phyloP scores from a whole-genome alignment of 2,113 vertebrate genomes.

The Bos indicus region DNA sequence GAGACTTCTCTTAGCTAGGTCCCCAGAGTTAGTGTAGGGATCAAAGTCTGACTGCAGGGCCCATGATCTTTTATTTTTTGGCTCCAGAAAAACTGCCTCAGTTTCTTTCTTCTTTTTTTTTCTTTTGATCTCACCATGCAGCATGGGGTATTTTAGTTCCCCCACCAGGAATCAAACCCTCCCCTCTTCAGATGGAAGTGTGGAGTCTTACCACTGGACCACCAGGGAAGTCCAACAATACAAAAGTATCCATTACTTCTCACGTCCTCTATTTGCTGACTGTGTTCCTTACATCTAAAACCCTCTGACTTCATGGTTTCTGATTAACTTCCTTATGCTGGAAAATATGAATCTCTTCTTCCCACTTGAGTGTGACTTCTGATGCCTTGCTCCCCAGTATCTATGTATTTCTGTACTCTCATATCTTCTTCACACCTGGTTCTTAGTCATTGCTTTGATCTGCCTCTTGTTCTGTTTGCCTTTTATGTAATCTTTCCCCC shows the following conservation, averaged over 20 bases:
- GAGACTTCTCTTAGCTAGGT: background rate
- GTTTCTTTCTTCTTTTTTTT: background rate
- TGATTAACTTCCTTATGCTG: background rate
- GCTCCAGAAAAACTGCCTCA: background rate
- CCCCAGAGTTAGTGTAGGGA: background rate
- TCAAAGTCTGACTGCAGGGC: background rate
- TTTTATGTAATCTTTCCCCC: background rate
- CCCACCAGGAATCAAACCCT: background rate
- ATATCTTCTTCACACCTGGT: background rate
- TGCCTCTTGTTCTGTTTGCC: background rate
- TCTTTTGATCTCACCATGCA: background rate
- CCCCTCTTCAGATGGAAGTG: background rate
- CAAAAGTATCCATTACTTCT: background rate
- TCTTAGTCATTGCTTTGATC: background rate
- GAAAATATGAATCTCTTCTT: constrained; percentile 4
- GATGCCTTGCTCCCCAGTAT: background rate
- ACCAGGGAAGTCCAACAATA: background rate
- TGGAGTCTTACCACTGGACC: background rate
- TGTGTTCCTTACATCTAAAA: background rate
- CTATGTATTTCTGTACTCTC: background rate
- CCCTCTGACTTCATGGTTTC: background rate
- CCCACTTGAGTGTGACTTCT: background rate
- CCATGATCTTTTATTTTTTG: background rate
- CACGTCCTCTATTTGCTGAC: background rate
- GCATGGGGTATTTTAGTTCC: background rate